Conservation (phyloP, 1,140 invertebrate genomes). For the Galleria mellonella region DNA sequence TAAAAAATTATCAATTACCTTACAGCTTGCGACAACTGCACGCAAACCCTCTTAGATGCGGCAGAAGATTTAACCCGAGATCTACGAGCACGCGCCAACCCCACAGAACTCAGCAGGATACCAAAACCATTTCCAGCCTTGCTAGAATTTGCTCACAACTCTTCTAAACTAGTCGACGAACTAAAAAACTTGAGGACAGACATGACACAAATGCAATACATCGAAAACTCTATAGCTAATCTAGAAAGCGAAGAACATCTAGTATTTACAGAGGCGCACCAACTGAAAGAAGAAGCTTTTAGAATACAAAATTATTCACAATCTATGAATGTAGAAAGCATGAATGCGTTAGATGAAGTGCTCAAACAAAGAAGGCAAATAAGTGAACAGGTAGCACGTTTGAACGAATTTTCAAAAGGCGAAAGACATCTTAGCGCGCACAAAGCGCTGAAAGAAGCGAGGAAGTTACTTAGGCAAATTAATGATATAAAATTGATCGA, state of each 20-base stretch:
- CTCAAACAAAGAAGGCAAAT: conserved; percentile 36
- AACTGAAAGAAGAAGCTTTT: conserved; percentile 35
- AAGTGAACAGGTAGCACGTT: conserved; percentile 48
- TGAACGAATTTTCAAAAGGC: conserved; percentile 75
- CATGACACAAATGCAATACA: conserved; percentile 25
- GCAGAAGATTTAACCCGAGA: conserved; percentile 77
- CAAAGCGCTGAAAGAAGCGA: conserved; percentile 76
- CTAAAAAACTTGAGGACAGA: conserved; percentile 21
- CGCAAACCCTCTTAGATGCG: conserved; percentile 86
- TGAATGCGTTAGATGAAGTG: conserved; percentile 53
- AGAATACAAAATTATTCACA: conserved; percentile 34
- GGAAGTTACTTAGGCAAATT: conserved; percentile 73
- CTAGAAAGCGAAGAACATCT: conserved; percentile 38
- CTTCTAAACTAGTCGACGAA: conserved; percentile 29
- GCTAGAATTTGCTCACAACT: conserved; percentile 54
- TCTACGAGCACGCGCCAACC: conserved; percentile 70
- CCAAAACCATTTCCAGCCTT: conserved; percentile 84
- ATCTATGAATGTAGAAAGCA: conserved; percentile 52
- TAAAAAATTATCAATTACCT: conserved; percentile 11
- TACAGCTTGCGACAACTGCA: conserved; percentile 95
- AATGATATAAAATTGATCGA: conserved; percentile 71
- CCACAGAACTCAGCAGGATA: conserved; percentile 78
- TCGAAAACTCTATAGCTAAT: conserved; percentile 21
- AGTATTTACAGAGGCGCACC: conserved; percentile 38
- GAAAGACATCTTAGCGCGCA: conserved; percentile 76